These are phyloP conservation scores for Datnioides undecimradiatus DNA, from an alignment of 2,113 vertebrate species.

Conservation along the genomic window DNA sequence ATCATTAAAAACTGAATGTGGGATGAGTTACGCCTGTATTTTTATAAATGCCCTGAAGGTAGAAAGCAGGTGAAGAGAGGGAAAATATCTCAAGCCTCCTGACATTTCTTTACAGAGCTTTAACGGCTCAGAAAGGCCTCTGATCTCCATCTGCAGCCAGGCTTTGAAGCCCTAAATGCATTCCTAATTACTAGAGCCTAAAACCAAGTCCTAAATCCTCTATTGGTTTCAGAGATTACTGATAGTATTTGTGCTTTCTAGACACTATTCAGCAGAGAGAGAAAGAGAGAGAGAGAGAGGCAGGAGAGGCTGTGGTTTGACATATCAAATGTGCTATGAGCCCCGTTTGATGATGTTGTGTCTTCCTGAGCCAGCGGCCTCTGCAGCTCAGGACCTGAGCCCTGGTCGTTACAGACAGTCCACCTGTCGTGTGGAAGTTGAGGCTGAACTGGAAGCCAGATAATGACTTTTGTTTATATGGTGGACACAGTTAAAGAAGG, in stretches of 20 bases:
- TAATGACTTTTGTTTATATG: background rate
- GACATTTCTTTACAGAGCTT: constrained; percentile 58
- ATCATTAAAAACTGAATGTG: constrained; percentile 56
- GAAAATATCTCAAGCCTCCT: constrained; percentile 25
- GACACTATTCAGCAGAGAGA: constrained; percentile 31
- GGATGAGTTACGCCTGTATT: constrained; percentile 54
- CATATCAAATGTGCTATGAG: constrained; percentile 44
- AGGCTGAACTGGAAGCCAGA: background rate
- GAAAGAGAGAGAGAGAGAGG: too few relatives aligned
- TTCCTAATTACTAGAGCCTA: constrained; percentile 57
- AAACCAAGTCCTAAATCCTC: constrained; percentile 60
- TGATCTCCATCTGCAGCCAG: constrained; percentile 60
- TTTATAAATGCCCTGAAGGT: constrained; percentile 45
- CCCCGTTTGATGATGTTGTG: constrained; percentile 53
- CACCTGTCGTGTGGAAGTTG: constrained; percentile 1
- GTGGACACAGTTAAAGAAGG: background rate
- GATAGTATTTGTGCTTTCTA: constrained; percentile 45
- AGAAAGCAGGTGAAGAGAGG: constrained; percentile 44
- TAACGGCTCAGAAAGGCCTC: constrained; percentile 44
- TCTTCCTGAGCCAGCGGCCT: constrained; percentile 6
- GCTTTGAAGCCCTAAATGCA: constrained; percentile 65
- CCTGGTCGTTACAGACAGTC: constrained; percentile 7
- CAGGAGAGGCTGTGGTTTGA: constrained; percentile 14
- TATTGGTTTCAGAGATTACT: constrained; percentile 53
- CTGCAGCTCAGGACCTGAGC: background rate